These are phyloP conservation scores for Poecilus cupreus DNA, from an alignment of 2,888 invertebrate species.

Conservation along the genomic window DNA sequence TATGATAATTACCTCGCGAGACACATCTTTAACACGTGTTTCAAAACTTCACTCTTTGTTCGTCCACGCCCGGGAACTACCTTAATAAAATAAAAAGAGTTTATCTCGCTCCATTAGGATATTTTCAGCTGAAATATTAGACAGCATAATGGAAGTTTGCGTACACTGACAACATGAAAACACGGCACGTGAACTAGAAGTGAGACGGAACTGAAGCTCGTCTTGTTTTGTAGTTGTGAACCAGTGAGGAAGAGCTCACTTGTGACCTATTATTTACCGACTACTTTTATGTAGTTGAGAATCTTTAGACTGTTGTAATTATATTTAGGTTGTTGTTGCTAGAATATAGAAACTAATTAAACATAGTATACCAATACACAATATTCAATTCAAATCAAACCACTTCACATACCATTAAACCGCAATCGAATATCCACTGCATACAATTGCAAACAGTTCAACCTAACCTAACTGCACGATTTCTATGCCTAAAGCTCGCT, in stretches of 20 bases:
- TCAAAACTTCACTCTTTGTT: constrained; percentile 54
- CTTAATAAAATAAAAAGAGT: constrained; percentile 62
- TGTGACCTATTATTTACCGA: background rate
- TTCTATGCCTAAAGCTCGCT: no score
- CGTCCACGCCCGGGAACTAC: constrained; percentile 66
- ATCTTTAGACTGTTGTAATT: background rate
- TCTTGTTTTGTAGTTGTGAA: no score
- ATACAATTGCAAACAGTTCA: no score
- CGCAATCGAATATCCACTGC: no score
- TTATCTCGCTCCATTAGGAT: constrained; percentile 46
- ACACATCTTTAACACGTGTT: constrained; percentile 57
- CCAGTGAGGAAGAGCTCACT: background rate
- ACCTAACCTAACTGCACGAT: no score
- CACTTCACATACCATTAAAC: no score
- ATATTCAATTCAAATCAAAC: no score
- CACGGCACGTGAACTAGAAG: background rate
- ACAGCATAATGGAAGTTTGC: constrained; percentile 27
- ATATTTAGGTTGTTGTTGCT: background rate
- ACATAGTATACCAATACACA: no score
- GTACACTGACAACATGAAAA: background rate
- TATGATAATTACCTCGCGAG: constrained; percentile 59
- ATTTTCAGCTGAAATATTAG: constrained; percentile 36
- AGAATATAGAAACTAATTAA: background rate
- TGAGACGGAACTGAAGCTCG: no score
- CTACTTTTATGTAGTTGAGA: background rate